Percentiles rank a stretch among this genome's conserved stretches.
Conservation (phyloP, 2,888 invertebrate species). For the Rhabditoides inermis region DNA sequence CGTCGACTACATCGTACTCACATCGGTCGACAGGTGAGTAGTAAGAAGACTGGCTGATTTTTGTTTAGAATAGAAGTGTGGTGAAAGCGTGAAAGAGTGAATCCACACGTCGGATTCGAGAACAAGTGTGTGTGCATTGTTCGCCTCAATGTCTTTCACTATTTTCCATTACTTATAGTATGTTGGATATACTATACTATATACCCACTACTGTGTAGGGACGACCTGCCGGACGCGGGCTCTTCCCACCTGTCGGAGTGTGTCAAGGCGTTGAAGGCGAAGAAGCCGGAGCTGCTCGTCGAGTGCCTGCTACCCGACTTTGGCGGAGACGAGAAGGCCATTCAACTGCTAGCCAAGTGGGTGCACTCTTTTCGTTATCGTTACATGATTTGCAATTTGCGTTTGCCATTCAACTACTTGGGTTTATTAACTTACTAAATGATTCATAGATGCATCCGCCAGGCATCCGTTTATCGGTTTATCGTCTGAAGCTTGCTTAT, state of each 20-base stretch:
- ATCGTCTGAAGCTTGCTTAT: too few relatives aligned
- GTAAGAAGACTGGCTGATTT: too few relatives aligned
- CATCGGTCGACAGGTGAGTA: conserved; percentile 77
- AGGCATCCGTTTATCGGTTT: too few relatives aligned
- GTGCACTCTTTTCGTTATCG: too few relatives aligned
- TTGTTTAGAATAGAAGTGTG: not conserved
- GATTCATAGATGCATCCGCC: too few relatives aligned
- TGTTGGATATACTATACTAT: not conserved
- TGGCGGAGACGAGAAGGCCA: conserved; percentile 69
- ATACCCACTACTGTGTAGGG: conserved; percentile 61
- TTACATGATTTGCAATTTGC: too few relatives aligned
- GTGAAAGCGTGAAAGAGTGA: too few relatives aligned
- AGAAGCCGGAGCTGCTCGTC: conserved; percentile 74
- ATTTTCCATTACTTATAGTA: not conserved
- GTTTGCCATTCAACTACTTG: too few relatives aligned
- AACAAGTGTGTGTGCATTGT: not conserved
- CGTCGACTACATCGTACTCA: conserved; percentile 89
- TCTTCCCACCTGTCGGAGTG: conserved; percentile 86
- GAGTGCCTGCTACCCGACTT: conserved; percentile 97
- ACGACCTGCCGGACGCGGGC: conserved; percentile 86
- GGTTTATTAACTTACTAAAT: too few relatives aligned
- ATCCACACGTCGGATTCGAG: not conserved
- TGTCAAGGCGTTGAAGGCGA: conserved; percentile 72
- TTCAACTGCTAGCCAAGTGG: conserved; percentile 54
- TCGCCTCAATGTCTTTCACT: not conserved